Percentiles rank a stretch among this genome's conserved stretches.
Evolutionary conservation across 2,888 invertebrate species (phyloP).

Genomic region (Cistogaster globosa): DNA sequence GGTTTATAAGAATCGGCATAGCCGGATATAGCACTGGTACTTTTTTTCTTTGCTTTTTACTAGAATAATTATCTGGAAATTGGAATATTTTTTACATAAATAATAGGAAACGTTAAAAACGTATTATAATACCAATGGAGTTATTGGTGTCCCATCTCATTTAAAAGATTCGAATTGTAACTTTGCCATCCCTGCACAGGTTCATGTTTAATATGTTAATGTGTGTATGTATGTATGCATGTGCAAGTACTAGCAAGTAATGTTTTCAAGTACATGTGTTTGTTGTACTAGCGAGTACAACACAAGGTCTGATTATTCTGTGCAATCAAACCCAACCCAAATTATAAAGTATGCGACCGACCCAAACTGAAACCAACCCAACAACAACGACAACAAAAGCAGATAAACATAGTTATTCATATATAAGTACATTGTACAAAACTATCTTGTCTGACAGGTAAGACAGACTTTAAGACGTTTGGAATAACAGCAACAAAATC

Average conservation of each 20-base stretch:
- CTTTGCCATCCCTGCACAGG: too few species aligned
- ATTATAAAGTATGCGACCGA: constrained; percentile 65
- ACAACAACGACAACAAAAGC: constrained; percentile 17
- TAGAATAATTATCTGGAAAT: too few species aligned
- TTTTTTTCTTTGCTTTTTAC: too few species aligned
- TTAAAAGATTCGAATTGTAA: too few species aligned
- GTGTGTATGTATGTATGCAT: background rate
- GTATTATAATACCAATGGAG: too few species aligned
- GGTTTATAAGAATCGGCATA: too few species aligned
- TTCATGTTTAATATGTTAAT: too few species aligned
- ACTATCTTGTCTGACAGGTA: constrained; percentile 50
- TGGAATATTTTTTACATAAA: too few species aligned
- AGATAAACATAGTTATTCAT: constrained; percentile 1
- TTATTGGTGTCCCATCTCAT: too few species aligned
- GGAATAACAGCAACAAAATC: constrained; percentile 37
- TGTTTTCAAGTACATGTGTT: background rate
- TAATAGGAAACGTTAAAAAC: too few species aligned
- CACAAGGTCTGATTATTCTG: constrained; percentile 38
- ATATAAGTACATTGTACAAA: background rate
- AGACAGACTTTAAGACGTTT: constrained; percentile 44
- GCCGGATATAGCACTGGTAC: too few species aligned
- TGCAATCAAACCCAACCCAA: constrained; percentile 66
- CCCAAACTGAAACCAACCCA: constrained; percentile 35
- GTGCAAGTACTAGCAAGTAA: constrained; percentile 23
- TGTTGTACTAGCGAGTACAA: constrained; percentile 18